Percentiles rank a stretch among this genome's conserved stretches.
phyloP scores from a whole-genome alignment of 1,140 invertebrate genomes.

The Drosophila arizonae region DNA sequence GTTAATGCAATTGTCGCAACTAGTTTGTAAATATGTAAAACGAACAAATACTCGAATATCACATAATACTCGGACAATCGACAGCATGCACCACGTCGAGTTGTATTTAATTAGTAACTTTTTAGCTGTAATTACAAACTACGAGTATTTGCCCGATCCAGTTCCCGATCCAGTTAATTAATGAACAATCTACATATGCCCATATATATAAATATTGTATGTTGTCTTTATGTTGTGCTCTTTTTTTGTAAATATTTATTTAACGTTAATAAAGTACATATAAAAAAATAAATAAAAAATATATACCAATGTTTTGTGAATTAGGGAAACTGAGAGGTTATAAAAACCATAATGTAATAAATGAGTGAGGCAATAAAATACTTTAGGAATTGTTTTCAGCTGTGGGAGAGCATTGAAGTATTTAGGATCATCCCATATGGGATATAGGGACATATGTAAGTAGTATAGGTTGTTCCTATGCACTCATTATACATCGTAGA shows the following conservation, averaged over 20 bases:
- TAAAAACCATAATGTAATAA: too few species aligned
- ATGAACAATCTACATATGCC: constrained; percentile 36
- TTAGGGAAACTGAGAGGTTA: not conserved
- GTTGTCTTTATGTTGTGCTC: constrained; percentile 62
- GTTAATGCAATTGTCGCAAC: constrained; percentile 66
- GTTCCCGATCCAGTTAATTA: not conserved
- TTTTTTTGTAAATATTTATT: constrained; percentile 81
- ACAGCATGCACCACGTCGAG: constrained; percentile 41
- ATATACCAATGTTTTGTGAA: constrained; percentile 21
- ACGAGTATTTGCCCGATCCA: constrained; percentile 21
- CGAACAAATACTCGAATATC: constrained; percentile 37
- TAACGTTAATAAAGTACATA: constrained; percentile 78
- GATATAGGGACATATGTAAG: too few species aligned
- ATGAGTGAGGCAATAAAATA: too few species aligned
- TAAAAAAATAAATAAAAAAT: constrained; percentile 53
- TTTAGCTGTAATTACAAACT: constrained; percentile 45
- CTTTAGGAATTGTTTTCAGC: too few species aligned
- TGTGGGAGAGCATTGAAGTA: too few species aligned
- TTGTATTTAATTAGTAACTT: constrained; percentile 75
- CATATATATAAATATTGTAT: constrained; percentile 13
- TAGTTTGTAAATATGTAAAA: constrained; percentile 78
- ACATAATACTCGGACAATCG: constrained; percentile 36
- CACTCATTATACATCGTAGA: too few species aligned
- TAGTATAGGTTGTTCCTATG: too few species aligned
- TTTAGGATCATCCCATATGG: too few species aligned